Evolutionary conservation across 2,888 invertebrate genomes (phyloP).

Genomic region (Chesias legatella): DNA sequence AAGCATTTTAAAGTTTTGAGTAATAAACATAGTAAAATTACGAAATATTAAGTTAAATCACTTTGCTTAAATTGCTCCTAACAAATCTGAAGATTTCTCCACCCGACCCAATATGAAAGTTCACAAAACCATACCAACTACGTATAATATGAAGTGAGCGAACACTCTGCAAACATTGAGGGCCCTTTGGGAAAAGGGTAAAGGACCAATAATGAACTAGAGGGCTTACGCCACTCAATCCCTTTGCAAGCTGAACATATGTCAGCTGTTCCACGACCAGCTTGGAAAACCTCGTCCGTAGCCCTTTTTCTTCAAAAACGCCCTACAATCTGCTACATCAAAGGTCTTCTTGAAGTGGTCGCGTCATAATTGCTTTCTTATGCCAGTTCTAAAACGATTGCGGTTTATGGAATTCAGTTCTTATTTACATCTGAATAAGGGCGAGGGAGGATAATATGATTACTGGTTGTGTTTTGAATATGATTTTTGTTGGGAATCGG

Average conservation of each 20-base stretch:
- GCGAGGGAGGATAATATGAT: conserved; percentile 1
- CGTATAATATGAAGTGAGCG: conserved; percentile 35
- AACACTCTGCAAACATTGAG: conserved; percentile 63
- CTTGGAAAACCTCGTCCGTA: conserved; percentile 32
- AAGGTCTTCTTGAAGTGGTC: conserved; percentile 18
- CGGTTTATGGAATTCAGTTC: conserved; percentile 14
- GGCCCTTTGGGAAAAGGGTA: conserved; percentile 54
- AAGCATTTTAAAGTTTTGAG: no score
- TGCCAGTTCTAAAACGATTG: conserved; percentile 10
- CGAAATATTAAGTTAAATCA: no score
- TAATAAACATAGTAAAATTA: no score
- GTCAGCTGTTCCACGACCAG: conserved; percentile 55
- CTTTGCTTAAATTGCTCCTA: not conserved
- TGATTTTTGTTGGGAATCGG: not conserved
- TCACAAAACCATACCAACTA: conserved; percentile 20
- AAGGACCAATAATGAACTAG: conserved; percentile 69
- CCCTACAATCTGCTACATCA: conserved; percentile 12
- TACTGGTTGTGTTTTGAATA: not conserved
- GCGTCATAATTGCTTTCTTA: conserved; percentile 32
- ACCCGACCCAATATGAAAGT: conserved; percentile 18
- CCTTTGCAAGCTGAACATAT: conserved; percentile 68
- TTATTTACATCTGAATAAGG: conserved; percentile 13
- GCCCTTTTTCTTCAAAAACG: conserved; percentile 3
- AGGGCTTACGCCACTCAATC: conserved; percentile 73
- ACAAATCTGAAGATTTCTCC: conserved; percentile 5